Evolutionary conservation across 2,797 vertebrate genomes (phyloP).

Genomic region (Gobionotothen gibberifrons): DNA sequence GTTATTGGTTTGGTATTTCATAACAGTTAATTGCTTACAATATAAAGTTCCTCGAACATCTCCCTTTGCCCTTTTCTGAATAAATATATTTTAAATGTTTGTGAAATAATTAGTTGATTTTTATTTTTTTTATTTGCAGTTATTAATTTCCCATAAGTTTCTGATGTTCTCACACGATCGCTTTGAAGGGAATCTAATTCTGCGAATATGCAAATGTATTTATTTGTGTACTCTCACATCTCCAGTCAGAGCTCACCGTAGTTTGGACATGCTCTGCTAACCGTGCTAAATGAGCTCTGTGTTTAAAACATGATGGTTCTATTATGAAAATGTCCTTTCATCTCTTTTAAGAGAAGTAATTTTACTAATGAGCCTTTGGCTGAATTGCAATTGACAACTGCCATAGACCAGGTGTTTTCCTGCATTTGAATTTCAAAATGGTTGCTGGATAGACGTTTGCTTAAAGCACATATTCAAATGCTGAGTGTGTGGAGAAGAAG

Average conservation of each 20-base stretch:
- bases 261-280: slow-evolving; percentile 22
- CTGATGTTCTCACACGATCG: neutral
- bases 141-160: neutral
- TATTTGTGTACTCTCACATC: slow-evolving; percentile 10
- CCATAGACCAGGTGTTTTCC: slow-evolving; percentile 73
- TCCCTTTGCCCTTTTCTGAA: neutral
- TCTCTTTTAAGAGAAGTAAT: slow-evolving; percentile 56
- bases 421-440: slow-evolving; percentile 67
- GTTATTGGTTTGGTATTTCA: no score
- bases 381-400: slow-evolving; percentile 66
- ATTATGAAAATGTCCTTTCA: slow-evolving; percentile 74
- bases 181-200: slow-evolving; percentile 12
- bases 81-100: neutral
- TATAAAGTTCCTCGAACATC: neutral
- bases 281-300: neutral
- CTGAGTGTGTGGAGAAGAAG: slow-evolving; percentile 63
- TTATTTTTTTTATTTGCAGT: neutral
- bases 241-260: slow-evolving; percentile 2
- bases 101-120: neutral
- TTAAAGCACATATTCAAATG: slow-evolving; percentile 65
- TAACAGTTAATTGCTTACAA: neutral
- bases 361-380: slow-evolving; percentile 71
- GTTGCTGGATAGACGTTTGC: slow-evolving; percentile 50
- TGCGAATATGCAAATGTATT: neutral
- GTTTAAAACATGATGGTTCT: slow-evolving; percentile 50